phyloP scores from a whole-genome alignment of 92 coral and sea anemone species.

The Isaurus tuberculatus region DNA sequence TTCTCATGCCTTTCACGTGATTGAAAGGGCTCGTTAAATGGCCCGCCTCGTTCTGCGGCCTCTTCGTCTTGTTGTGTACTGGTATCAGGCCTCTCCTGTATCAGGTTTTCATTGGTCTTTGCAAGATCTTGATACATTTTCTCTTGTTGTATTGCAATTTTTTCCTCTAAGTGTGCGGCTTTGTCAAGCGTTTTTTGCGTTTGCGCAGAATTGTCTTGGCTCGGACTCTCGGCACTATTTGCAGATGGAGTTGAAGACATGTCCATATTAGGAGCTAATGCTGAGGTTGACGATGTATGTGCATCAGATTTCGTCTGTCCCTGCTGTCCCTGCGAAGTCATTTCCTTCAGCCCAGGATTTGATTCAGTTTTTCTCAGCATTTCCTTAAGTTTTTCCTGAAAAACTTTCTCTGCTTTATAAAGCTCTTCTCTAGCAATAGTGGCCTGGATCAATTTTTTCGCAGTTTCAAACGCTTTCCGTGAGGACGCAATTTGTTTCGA shows the following conservation, averaged over 20 bases:
- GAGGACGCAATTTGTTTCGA: slow-evolving; percentile 74
- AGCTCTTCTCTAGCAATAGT: slow-evolving; percentile 87
- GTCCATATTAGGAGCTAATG: slow-evolving; percentile 23
- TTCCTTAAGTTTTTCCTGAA: slow-evolving; percentile 80
- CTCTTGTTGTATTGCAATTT: slow-evolving; percentile 89
- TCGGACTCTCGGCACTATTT: not conserved
- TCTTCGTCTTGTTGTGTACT: not conserved
- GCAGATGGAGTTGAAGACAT: slow-evolving; percentile 36
- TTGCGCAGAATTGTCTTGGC: slow-evolving; percentile 11
- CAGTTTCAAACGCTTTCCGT: slow-evolving; percentile 86
- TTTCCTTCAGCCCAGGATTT: slow-evolving; percentile 12
- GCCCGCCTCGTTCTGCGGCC: slow-evolving; percentile 54
- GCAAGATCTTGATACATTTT: slow-evolving; percentile 77
- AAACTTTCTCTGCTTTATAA: slow-evolving; percentile 81
- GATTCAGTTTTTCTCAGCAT: slow-evolving; percentile 76
- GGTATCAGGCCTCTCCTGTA: slow-evolving; percentile 23
- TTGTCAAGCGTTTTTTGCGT: slow-evolving; percentile 71
- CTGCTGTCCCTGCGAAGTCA: not conserved
- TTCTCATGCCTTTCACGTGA: slow-evolving; percentile 59
- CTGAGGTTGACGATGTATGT: not conserved
- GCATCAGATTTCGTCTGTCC: slow-evolving; percentile 17
- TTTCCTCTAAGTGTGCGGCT: slow-evolving; percentile 91
- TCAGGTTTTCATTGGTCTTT: slow-evolving; percentile 37
- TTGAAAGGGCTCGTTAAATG: slow-evolving; percentile 53
- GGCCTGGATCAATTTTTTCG: slow-evolving; percentile 83